phyloP scores from a whole-genome alignment of 2,888 invertebrate genomes.

The Coelinius sp. region DNA sequence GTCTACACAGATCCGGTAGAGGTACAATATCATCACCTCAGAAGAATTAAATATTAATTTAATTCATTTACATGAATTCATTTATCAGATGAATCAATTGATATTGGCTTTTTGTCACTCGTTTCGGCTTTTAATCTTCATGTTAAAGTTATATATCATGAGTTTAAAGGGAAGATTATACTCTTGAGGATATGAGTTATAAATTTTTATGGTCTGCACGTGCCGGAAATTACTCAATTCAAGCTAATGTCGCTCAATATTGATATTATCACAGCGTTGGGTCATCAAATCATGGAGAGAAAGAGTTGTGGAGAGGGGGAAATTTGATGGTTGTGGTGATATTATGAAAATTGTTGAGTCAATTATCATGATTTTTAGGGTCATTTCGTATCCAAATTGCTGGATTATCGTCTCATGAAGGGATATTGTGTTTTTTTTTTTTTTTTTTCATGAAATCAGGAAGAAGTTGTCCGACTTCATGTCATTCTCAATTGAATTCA shows the following conservation, averaged over 20 bases:
- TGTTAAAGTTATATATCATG: no score
- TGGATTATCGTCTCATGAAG: no score
- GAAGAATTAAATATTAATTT: background rate
- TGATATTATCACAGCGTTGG: constrained; percentile 27
- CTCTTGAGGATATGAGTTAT: no score
- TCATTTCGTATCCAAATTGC: no score
- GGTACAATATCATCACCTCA: constrained; percentile 53
- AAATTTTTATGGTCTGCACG: constrained; percentile 13
- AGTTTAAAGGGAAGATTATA: no score
- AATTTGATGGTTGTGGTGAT: no score
- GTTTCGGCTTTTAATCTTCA: constrained; percentile 37
- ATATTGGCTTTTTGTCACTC: constrained; percentile 35
- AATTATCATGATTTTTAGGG: background rate
- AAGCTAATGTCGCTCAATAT: constrained; percentile 30
- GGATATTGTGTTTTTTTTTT: no score
- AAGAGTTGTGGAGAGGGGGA: background rate
- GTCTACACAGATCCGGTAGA: constrained; percentile 60
- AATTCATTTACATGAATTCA: background rate
- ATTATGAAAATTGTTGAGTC: background rate
- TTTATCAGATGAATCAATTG: background rate
- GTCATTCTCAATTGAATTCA: background rate
- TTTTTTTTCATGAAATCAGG: background rate
- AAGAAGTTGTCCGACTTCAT: background rate
- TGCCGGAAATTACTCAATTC: constrained; percentile 38
- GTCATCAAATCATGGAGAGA: constrained; percentile 1